Conservation (phyloP, 2,888 invertebrate genomes). For the Coelogynopora nodosa region DNA sequence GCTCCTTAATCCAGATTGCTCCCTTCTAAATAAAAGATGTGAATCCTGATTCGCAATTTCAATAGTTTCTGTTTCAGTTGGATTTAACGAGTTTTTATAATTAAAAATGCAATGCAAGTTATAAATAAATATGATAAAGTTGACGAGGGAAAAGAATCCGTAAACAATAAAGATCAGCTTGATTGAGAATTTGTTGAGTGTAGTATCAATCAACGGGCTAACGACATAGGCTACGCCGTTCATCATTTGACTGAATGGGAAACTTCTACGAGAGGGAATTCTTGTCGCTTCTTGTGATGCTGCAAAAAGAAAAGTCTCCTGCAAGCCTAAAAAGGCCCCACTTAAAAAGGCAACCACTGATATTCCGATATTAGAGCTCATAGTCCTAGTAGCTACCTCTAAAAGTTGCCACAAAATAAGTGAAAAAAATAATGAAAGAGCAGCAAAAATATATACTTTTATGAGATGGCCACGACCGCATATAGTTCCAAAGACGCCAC, state of each 20-base stretch:
- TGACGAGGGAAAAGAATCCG: background rate
- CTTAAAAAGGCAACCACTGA: conserved; percentile 29
- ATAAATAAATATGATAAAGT: conserved; percentile 20
- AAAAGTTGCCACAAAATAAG: conserved; percentile 33
- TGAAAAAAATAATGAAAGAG: background rate
- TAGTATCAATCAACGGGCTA: conserved; percentile 7
- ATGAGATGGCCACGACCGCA: background rate
- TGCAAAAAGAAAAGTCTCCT: conserved; percentile 26
- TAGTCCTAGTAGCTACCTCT: background rate
- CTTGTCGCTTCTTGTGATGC: conserved; percentile 39
- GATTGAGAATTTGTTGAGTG: background rate
- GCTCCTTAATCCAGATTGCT: background rate
- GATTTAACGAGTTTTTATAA: background rate
- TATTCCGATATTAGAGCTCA: background rate
- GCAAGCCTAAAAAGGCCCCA: conserved; percentile 30
- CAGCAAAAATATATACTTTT: background rate
- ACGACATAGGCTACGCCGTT: conserved; percentile 19
- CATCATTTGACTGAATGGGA: conserved; percentile 36
- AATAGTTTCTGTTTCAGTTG: background rate
- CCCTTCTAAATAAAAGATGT: background rate
- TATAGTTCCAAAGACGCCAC: conserved; percentile 11
- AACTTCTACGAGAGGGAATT: conserved; percentile 12
- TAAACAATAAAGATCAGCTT: background rate
- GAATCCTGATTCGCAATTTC: background rate
- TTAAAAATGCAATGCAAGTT: conserved; percentile 10